Conservation (phyloP, 1,140 invertebrate species). For the Dendroctonus ponderosae region DNA sequence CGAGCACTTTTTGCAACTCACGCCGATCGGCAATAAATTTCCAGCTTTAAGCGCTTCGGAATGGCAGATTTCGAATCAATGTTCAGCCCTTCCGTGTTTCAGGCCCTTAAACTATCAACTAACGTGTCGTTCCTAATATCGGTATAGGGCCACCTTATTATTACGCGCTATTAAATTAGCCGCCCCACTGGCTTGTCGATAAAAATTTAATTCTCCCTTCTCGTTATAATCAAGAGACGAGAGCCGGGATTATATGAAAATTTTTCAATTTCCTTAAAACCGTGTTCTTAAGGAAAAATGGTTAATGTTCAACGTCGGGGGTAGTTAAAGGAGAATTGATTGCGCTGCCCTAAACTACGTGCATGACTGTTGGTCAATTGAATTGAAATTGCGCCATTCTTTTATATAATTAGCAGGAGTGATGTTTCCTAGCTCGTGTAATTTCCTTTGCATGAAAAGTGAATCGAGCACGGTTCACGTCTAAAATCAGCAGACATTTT, state of each 20-base stretch:
- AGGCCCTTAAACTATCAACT: slow-evolving; percentile 3
- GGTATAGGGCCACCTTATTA: slow-evolving; percentile 9
- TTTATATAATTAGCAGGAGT: not conserved
- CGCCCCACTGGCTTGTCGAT: slow-evolving; percentile 13
- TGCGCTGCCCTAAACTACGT: slow-evolving; percentile 9
- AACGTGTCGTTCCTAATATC: slow-evolving; percentile 20
- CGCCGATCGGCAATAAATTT: no score
- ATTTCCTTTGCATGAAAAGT: not conserved
- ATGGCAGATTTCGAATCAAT: slow-evolving; percentile 8
- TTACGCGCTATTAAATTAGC: slow-evolving; percentile 18
- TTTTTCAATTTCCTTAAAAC: slow-evolving; percentile 22
- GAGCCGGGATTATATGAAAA: slow-evolving; percentile 5
- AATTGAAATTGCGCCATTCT: slow-evolving; percentile 12
- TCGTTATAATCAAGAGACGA: slow-evolving; percentile 4
- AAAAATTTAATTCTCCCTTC: slow-evolving; percentile 16
- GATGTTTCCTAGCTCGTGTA: slow-evolving; percentile 5
- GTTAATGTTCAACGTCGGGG: slow-evolving; percentile 8
- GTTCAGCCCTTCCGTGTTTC: slow-evolving; percentile 14
- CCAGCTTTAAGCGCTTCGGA: no score
- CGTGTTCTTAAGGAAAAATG: not conserved
- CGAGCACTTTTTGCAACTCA: no score
- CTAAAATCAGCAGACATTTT: no score
- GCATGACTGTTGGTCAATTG: slow-evolving; percentile 10
- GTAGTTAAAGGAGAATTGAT: slow-evolving; percentile 12
- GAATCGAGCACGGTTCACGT: no score